Evolutionary conservation across 2,113 vertebrate genomes (phyloP), one percentile per base, ranked within the genome.

Genomic region (Microcebus ravelobensis): DNA sequence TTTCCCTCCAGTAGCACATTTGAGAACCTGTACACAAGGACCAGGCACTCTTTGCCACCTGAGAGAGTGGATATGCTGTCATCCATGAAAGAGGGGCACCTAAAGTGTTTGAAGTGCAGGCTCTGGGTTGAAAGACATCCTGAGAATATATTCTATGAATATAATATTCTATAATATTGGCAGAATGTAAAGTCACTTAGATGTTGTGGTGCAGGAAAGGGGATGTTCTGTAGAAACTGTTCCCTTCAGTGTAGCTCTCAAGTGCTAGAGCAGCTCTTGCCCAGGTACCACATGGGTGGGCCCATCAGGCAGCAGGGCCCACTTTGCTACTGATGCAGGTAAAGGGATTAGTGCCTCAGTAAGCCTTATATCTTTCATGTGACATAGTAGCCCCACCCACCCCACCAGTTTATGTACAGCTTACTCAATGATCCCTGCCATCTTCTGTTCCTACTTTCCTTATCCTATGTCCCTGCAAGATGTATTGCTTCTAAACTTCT

Each of bases 61-160:
- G 98, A 99, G 70, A 99, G 96, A 76, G 99, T 99, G 93, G 99
- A 99, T 96, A 98, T 99, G 98, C 98, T 98, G 96, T 99, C 99
- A 0, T 99, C 98, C 0, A 99, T 99, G 94, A 99, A 99, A 94
- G 98, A 98, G 76, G 99, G 97, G 93, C 99, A 99, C 7, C 99
- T 99, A 97, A 99, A 86, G 65, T 99, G 99, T 98, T 99, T 99
- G 93, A 99, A 99, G 97, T 99, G 98, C 27, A 99, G 98, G 74
- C 97, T 99, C 83, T 99, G 98, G 74, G 98, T 98, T 18, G 99
- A 98, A 95, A 99, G 98, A 96, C 98, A 99, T 68, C 99, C 99
- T 0, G 98, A 99, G 87, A 98, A 99, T 50, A 99, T 55, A 73
- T 4, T 73, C 57, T 68, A 70, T 85, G 50, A 81, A 57, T 70